A percentile compares a stretch with the other conserved stretches of the same genome.
phyloP scores from a whole-genome alignment of 2,797 vertebrate species.

The Sebastes jordani region DNA sequence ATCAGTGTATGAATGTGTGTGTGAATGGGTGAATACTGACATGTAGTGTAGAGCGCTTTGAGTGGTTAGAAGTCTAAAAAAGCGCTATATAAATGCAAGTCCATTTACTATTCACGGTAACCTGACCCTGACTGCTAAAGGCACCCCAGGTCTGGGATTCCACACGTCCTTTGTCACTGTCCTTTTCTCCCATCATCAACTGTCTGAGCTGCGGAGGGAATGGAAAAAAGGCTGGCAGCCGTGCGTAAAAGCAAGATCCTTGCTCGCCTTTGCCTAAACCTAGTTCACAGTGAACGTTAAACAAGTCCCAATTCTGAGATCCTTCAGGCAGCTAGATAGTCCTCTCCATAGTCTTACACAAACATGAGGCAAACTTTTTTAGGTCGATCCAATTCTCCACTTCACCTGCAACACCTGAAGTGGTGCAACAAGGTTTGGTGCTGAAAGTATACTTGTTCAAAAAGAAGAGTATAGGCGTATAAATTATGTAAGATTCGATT shows the following conservation, averaged over 20 bases:
- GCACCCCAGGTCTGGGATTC: conserved; percentile 39
- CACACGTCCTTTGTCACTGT: conserved; percentile 7
- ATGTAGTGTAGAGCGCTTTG: no score
- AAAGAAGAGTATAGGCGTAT: neutral
- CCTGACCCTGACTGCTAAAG: conserved; percentile 45
- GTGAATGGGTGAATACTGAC: rapidly evolving
- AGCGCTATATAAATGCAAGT: no score
- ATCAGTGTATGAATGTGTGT: no score
- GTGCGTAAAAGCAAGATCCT: conserved; percentile 51
- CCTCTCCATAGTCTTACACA: neutral
- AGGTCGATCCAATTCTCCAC: neutral
- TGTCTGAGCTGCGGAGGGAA: neutral
- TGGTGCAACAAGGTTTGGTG: neutral
- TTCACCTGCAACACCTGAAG: neutral
- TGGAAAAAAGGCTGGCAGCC: neutral
- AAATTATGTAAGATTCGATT: no score
- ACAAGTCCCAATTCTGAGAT: neutral
- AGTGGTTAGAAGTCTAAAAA: no score
- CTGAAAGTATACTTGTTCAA: neutral
- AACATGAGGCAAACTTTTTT: neutral
- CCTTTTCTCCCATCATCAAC: conserved; percentile 21
- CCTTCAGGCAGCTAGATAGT: neutral
- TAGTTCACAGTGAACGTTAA: neutral
- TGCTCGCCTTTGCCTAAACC: neutral
- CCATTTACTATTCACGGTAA: no score